These are phyloP conservation scores for Drosophila pectinifera DNA, from an alignment of 1,140 invertebrate genomes.

Conservation along the genomic window DNA sequence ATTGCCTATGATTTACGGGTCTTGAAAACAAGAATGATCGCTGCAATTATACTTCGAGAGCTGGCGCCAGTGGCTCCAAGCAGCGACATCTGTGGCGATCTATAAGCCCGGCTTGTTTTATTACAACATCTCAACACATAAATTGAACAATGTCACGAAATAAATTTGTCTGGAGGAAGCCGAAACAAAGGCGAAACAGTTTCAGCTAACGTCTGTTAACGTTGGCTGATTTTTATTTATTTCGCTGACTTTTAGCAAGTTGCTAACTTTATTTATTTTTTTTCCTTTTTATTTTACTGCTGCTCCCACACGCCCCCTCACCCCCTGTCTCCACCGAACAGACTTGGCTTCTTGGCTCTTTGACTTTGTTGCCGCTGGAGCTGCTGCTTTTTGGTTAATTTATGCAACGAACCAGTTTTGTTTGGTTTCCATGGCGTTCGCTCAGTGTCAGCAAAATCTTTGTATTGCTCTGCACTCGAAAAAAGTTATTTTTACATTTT, in stretches of 20 bases:
- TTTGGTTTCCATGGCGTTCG: constrained; percentile 61
- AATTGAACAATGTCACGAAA: constrained; percentile 81
- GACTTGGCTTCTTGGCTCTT: constrained; percentile 42
- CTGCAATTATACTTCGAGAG: constrained; percentile 55
- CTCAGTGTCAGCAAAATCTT: constrained; percentile 43
- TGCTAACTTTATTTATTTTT: constrained; percentile 62
- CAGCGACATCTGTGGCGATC: constrained; percentile 30
- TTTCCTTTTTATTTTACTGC: constrained; percentile 19
- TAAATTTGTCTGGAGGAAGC: constrained; percentile 63
- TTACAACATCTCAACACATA: constrained; percentile 76
- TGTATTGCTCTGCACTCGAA: constrained; percentile 11
- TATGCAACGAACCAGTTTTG: constrained; percentile 80
- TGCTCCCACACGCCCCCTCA: constrained; percentile 53
- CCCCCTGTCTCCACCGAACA: constrained; percentile 9
- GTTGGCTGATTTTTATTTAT: constrained; percentile 78
- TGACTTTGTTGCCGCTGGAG: constrained; percentile 53
- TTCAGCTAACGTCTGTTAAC: constrained; percentile 61
- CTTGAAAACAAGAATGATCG: constrained; percentile 47
- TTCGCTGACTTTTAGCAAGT: constrained; percentile 74
- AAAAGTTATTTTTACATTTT: constrained; percentile 1
- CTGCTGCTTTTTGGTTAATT: constrained; percentile 63
- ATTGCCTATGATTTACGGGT: constrained; percentile 43
- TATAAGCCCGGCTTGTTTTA: constrained; percentile 57
- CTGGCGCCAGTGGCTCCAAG: constrained; percentile 49
- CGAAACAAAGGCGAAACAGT: constrained; percentile 47